Base-by-base conservation (phyloP, 2,113 vertebrate genomes). In the Coryphaenoides rupestris region DNA sequence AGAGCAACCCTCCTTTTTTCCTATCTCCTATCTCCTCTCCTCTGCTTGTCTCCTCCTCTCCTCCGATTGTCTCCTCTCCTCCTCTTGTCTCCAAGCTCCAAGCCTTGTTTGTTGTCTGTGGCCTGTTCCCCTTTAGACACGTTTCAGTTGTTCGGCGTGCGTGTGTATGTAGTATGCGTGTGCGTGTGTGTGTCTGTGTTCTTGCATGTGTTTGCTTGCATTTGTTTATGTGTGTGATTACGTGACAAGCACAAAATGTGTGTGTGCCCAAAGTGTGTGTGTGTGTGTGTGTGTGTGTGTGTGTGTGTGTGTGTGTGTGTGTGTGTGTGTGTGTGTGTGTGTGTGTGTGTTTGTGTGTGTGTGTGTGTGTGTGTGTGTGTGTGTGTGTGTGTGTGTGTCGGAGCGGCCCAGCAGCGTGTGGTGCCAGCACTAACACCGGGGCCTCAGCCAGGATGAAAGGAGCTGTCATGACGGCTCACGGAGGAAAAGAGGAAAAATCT, bases 361-460 rank as follows among this genome's bases (percentile, higher is more conserved):
- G n/a, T n/a, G n/a, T n/a, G n/a, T n/a, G n/a, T n/a, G n/a, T n/a
- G n/a, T n/a, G n/a, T n/a, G n/a, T 22, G 19, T 63, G 73, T 58
- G 57, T 50, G 58, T 62, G n/a, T 28, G 70, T 68, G 77, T 55
- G 46, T n/a, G 40, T 49, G 50, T 60, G 69, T 62, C 47, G 21
- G 72, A 82, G 77, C 82, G 73, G 74, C 73, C n/a, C 78, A 71
- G 73, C 79, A 70, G 80, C 80, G 74, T 79, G 77, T 78, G 71
- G 73, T 82, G 88, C 87, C 89, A 89, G 85, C 78, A 84, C 82
- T 85, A 89, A 89, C 83, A 84, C 84, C 62, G 45, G 79, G 82
- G 86, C 81, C 83, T 86, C 80, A 72, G 84, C 70, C 76, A 75
- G 85, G 83, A 88, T 89, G 86, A 90, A 89, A 87, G 85, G 83